Evolutionary conservation across 2,888 invertebrate species (phyloP).

Genomic region (Cerastoderma edule): DNA sequence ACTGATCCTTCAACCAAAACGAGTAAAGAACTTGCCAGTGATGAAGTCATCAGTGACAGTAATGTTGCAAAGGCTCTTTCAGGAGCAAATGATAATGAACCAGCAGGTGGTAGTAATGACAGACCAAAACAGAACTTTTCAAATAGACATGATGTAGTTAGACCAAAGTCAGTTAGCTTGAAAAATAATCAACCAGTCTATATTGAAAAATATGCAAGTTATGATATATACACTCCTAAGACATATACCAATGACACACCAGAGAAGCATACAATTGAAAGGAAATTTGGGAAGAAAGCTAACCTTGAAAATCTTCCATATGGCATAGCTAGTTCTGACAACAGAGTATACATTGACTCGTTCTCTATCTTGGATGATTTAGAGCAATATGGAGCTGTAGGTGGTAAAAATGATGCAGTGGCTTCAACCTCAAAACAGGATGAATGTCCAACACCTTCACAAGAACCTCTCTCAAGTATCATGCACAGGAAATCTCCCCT

Average conservation of each 20-base stretch:
- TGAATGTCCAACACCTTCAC: neutral
- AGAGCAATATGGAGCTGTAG: conserved; percentile 23
- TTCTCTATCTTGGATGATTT: conserved; percentile 7
- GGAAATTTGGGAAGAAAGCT: too few species aligned
- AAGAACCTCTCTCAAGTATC: conserved; percentile 7
- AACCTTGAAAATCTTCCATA: too few species aligned
- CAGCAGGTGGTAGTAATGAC: neutral
- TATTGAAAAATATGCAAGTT: too few species aligned
- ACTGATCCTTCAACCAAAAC: too few species aligned
- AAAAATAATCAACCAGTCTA: too few species aligned
- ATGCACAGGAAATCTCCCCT: neutral
- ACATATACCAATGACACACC: too few species aligned
- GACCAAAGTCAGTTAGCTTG: too few species aligned
- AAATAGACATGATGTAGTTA: too few species aligned
- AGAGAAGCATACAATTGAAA: too few species aligned
- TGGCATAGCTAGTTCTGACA: too few species aligned
- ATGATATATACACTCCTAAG: too few species aligned
- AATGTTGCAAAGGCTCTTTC: neutral
- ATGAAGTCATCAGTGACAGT: conserved; percentile 12
- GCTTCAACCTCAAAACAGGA: neutral
- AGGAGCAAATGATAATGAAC: neutral
- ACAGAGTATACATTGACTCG: too few species aligned
- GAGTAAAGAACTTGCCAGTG: conserved; percentile 8
- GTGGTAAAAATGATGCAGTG: neutral
- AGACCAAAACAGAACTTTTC: neutral